phyloP scores from a whole-genome alignment of 2,113 vertebrate species.

The Pollachius pollachius region DNA sequence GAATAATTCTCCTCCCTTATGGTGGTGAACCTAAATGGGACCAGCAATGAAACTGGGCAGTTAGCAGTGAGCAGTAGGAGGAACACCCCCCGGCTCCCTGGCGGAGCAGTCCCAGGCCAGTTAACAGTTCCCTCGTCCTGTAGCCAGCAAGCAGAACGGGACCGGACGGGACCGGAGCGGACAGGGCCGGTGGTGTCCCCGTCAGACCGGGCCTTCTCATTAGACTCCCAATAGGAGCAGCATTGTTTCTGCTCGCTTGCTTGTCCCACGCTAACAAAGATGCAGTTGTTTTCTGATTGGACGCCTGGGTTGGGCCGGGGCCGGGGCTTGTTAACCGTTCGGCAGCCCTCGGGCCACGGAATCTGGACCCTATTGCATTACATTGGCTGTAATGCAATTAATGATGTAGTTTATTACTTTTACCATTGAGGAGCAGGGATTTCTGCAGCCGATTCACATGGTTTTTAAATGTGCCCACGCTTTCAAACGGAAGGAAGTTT shows the following conservation, averaged over 20 bases:
- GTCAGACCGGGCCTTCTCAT: slow-evolving; percentile 36
- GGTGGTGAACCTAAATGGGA: too few relatives aligned
- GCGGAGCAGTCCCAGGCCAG: slow-evolving; percentile 29
- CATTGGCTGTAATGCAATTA: slow-evolving; percentile 42
- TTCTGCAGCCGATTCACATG: neutral
- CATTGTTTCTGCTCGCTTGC: slow-evolving; percentile 44
- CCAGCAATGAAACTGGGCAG: too few relatives aligned
- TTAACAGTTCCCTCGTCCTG: slow-evolving; percentile 25
- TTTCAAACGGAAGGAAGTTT: neutral
- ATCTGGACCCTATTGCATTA: slow-evolving; percentile 40
- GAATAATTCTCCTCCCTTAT: too few relatives aligned
- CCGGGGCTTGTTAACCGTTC: slow-evolving; percentile 21
- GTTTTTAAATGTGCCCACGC: too few relatives aligned
- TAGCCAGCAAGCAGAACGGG: slow-evolving; percentile 23
- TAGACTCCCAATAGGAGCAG: slow-evolving; percentile 42
- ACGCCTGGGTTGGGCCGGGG: slow-evolving; percentile 1
- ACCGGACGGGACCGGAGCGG: too few relatives aligned
- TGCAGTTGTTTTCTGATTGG: slow-evolving; percentile 47
- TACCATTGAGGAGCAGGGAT: slow-evolving; percentile 3
- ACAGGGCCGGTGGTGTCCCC: slow-evolving; percentile 39
- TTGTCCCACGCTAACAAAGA: slow-evolving; percentile 38
- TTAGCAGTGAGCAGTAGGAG: too few relatives aligned
- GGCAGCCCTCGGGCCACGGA: slow-evolving; percentile 12
- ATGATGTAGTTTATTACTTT: slow-evolving; percentile 10
- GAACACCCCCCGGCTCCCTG: slow-evolving; percentile 24